A percentile compares a stretch with the other conserved stretches of the same genome.
Evolutionary conservation across 2,797 vertebrate genomes (phyloP).

Genomic region (Heteromormyrus szaboi): DNA sequence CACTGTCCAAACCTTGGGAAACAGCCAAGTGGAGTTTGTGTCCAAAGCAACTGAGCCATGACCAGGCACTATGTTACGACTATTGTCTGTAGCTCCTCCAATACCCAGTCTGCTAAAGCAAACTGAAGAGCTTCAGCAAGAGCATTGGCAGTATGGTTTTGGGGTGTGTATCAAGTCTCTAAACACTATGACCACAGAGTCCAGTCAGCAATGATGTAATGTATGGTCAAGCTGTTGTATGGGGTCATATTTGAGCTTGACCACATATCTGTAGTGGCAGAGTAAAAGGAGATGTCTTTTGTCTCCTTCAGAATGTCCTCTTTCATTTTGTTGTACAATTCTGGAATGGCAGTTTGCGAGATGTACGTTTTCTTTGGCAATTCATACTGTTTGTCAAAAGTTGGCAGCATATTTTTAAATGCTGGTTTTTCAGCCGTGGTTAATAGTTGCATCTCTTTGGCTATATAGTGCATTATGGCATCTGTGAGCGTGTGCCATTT

Average conservation of each 20-base stretch:
- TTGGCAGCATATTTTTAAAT: background rate
- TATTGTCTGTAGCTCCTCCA: background rate
- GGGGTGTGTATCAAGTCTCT: background rate
- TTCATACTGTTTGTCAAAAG: background rate
- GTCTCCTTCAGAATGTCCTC: background rate
- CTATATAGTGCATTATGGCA: background rate
- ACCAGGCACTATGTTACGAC: background rate
- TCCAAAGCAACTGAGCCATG: background rate
- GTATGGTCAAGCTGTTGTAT: background rate
- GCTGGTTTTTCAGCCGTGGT: background rate
- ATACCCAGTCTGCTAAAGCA: background rate
- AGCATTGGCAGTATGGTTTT: background rate
- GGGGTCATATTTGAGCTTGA: background rate
- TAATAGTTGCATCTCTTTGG: background rate
- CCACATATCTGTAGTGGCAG: background rate
- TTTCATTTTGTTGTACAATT: background rate
- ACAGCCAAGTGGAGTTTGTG: background rate
- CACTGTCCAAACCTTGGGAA: background rate
- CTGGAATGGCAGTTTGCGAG: background rate
- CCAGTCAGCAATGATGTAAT: background rate
- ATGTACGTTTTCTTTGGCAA: background rate
- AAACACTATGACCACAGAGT: background rate
- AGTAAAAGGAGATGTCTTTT: background rate
- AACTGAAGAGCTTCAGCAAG: background rate
- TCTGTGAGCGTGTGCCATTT: background rate